Evolutionary conservation across 2,113 vertebrate species (phyloP), one percentile per base, ranked within the genome.

Genomic region (Colius striatus): DNA sequence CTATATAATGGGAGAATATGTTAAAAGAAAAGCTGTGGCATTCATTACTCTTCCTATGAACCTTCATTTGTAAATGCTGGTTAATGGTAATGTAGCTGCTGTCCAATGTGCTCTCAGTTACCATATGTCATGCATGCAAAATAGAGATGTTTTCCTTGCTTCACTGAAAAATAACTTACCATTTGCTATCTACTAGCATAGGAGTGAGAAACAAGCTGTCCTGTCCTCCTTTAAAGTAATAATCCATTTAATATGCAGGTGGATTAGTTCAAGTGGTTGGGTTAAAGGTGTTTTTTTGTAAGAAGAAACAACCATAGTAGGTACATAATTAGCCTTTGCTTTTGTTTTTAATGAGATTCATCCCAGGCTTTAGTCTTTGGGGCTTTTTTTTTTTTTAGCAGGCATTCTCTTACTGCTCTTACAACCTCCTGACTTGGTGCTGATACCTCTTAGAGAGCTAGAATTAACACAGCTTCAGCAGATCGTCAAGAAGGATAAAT

Each of bases 21-120:
- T 48, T 79, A 77, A 89, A 71, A 88, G 84, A 90, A 75, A 68
- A 53, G 36, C 84, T 55, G 61, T 58, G 76, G 67, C 83, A 73
- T 76, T 97, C 75, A 53, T 95, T 85, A 76, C 50, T 85, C 57
- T 80, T 92, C 63, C 90, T 88, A 57, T 12, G 81, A 97, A 89
- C 57, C 43, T 81, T 82, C 67, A 58, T 87, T 90, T 95, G 76
- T 91, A 89, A 92, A 71, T 53, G 84, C 84, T 94, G 91, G 58
- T 88, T 95, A 75, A 68, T 61, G 66, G 84, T 60, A 89, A 84
- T 47, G 84, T 29, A 90, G 94, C 79, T 91, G 77, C 79, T 87
- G 75, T 32, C 90, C 62, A n/a, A 5, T 11, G 27, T 36, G 61
- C 77, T 80, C 88, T 85, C 72, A 13, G 50, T 54, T 11, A 30